These are phyloP conservation scores for Dendrolimus kikuchii DNA, from an alignment of 1,140 invertebrate species.

Conservation along the genomic window DNA sequence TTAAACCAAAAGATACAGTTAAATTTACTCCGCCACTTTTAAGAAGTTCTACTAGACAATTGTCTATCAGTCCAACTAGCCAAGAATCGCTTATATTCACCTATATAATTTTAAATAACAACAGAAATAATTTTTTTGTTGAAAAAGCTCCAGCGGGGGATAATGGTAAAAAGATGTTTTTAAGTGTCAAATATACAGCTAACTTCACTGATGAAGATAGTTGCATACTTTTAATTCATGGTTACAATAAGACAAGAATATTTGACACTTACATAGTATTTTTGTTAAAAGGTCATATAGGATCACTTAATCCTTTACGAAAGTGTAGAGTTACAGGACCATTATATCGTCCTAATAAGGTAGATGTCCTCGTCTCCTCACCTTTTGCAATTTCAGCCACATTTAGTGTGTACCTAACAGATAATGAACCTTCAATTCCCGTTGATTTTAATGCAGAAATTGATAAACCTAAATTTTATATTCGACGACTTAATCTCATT, in stretches of 20 bases:
- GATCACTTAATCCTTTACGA: conserved; percentile 34
- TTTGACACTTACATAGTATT: conserved; percentile 60
- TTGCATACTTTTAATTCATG: conserved; percentile 50
- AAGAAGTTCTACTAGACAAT: conserved; percentile 43
- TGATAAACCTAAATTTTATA: conserved; percentile 31
- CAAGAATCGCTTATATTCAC: conserved; percentile 52
- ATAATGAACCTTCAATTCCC: conserved; percentile 47
- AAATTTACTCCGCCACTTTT: conserved; percentile 52
- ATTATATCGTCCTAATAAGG: conserved; percentile 52
- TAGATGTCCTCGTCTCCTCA: conserved; percentile 43
- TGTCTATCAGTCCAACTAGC: conserved; percentile 37
- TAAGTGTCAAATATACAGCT: conserved; percentile 49
- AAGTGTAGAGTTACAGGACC: conserved; percentile 55
- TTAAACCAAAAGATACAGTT: conserved; percentile 46
- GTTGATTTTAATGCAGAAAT: conserved; percentile 29
- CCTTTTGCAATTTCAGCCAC: conserved; percentile 32
- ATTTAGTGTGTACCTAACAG: conserved; percentile 40
- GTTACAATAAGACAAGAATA: conserved; percentile 59
- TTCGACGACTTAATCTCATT: conserved; percentile 43
- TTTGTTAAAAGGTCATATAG: conserved; percentile 34
- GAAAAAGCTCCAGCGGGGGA: conserved; percentile 42
- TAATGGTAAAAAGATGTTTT: conserved; percentile 47
- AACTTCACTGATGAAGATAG: conserved; percentile 45
- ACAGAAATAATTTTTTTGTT: conserved; percentile 41
- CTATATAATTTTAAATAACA: conserved; percentile 42